Percentiles rank a stretch among this genome's conserved stretches.
phyloP scores from a whole-genome alignment of 1,140 invertebrate species.

The Apis florea region DNA sequence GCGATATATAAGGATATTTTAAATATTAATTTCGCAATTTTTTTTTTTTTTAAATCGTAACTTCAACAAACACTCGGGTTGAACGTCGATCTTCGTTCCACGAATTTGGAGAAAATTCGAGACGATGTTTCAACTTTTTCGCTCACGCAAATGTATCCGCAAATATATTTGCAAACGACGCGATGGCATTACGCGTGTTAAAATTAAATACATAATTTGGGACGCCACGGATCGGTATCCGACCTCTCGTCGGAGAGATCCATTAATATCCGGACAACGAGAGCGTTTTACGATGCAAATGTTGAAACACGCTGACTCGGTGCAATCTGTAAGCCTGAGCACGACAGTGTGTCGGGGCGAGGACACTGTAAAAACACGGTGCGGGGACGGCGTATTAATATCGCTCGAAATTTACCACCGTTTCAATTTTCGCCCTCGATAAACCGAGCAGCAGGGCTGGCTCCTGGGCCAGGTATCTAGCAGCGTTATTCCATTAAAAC shows the following conservation, averaged over 20 bases:
- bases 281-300: conserved; percentile 28
- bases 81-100: not conserved
- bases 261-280: conserved; percentile 21
- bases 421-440: conserved; percentile 5
- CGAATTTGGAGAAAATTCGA: not conserved
- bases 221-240: not conserved
- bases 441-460: not conserved
- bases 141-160: not conserved
- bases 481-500: not conserved
- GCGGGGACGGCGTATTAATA: not conserved
- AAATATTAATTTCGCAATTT: too few relatives aligned
- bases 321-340: conserved; percentile 13
- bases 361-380: not conserved
- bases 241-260: not conserved
- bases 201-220: conserved; percentile 2
- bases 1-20: too few relatives aligned
- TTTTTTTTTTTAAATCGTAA: too few relatives aligned
- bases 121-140: not conserved
- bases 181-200: not conserved
- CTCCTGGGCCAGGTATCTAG: not conserved
- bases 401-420: not conserved
- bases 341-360: not conserved
- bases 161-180: too few relatives aligned
- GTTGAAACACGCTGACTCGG: conserved; percentile 25
- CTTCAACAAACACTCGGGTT: too few relatives aligned